A percentile compares a stretch with the other conserved stretches of the same genome.
Conservation (phyloP, 2,113 vertebrate genomes). For the Lampris incognitus region DNA sequence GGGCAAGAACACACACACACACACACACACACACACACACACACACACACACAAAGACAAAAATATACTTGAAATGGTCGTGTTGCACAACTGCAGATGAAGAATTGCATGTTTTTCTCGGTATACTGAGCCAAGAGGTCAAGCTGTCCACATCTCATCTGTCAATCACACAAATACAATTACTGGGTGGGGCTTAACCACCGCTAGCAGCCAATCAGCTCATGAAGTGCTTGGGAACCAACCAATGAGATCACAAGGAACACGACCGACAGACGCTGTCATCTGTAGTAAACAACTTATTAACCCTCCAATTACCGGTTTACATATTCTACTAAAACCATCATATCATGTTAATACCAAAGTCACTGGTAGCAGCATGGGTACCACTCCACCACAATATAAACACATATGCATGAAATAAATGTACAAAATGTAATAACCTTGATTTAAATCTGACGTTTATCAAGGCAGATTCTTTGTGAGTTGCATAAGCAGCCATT, state of each 20-base stretch:
- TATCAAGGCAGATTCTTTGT: neutral
- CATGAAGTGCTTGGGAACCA: conserved; percentile 43
- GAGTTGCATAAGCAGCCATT: neutral
- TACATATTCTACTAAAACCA: conserved; percentile 1
- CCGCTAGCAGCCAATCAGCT: conserved; percentile 53
- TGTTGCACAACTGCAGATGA: conserved; percentile 5
- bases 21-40: neutral
- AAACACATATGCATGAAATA: neutral
- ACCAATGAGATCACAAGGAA: conserved; percentile 66
- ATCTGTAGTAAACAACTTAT: conserved; percentile 70
- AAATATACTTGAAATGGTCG: conserved; percentile 5
- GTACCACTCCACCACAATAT: no score
- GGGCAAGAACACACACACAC: no score
- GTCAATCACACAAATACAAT: conserved; percentile 61
- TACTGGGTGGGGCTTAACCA: conserved; percentile 56
- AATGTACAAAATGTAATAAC: neutral
- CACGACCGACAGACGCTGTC: conserved; percentile 40
- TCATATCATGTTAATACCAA: no score
- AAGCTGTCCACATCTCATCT: conserved; percentile 29
- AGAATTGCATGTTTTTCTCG: neutral
- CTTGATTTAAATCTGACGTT: neutral
- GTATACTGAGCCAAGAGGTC: conserved; percentile 52
- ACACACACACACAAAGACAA: conserved; percentile 6
- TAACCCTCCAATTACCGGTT: conserved; percentile 60
- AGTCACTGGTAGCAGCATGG: no score